Base-by-base conservation (phyloP, 2,113 vertebrate genomes). In the Leptobrachium ailaonicum region DNA sequence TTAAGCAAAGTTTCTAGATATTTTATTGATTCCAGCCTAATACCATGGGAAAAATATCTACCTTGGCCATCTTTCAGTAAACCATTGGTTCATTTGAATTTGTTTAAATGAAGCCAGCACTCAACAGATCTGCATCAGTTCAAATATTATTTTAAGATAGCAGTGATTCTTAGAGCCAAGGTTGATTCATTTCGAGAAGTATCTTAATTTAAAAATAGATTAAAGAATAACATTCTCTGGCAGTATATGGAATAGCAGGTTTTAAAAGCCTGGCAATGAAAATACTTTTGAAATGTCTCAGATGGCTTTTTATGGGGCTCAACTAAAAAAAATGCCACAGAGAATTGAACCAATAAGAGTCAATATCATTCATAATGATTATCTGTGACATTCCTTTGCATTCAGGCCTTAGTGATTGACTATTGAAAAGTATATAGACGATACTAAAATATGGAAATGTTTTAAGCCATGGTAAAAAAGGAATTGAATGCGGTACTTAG, bases 201-300 rank as follows among this genome's bases (percentile, higher is more conserved):
- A 12, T 45, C 56, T 78, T 47, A 13, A 78, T 71, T 50, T 71
- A 47, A 14, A 78, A 78, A 60, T 20, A 45, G 7, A 41, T 60
- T 2, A 69, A 77, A 74, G 66, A 78, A 41, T 53, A 71, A 78
- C 40, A 78, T 71, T 6, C 71, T 13, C 12, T 78, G 47, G 10
- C n/a, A 13, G 14, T 45, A 41, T 43, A 63, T 32, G 9, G 42
- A 40, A 70, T 11, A 77, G n/a, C 4, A 60, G 10, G 54, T 43
- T 70, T 44, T 71, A 63, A 78, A 78, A 78, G 54, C 76, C 73
- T 9, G 13, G 70, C 54, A 71, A 67, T 80, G 77, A 80, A 80
- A 74, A 70, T 20, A 41, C 53, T 67, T 62, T 73, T 50, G 58
- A 9, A 3, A 56, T 45, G 47, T 45, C 72, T 68, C 44, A 67